These are phyloP conservation scores for Drosophila cardini DNA, from an alignment of 1,140 invertebrate genomes.

Conservation along the genomic window DNA sequence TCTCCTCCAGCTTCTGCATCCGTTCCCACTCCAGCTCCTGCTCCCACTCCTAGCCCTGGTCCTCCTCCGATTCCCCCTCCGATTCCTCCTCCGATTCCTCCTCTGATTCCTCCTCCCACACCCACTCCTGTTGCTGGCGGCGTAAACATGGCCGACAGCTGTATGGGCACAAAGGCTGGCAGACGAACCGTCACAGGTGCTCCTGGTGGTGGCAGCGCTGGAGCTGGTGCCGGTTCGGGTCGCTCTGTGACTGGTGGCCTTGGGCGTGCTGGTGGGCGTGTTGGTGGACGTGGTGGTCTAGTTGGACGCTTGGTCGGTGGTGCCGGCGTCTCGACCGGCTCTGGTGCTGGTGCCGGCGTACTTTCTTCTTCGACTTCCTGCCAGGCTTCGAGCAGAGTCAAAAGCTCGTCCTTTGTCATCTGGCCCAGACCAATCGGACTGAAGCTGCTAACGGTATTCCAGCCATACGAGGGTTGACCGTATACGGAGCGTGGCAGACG, in stretches of 20 bases:
- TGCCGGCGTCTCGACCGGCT: slow-evolving; percentile 44
- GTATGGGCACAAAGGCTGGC: slow-evolving; percentile 76
- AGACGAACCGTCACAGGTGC: slow-evolving; percentile 63
- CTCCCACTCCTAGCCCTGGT: not conserved
- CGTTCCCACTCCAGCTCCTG: not conserved
- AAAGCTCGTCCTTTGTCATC: slow-evolving; percentile 76
- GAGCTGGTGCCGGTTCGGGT: slow-evolving; percentile 20
- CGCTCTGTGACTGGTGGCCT: slow-evolving; percentile 30
- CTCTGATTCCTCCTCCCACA: no score
- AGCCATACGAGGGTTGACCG: slow-evolving; percentile 35
- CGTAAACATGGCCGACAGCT: slow-evolving; percentile 77
- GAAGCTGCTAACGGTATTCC: slow-evolving; percentile 53
- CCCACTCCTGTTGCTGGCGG: slow-evolving; percentile 43
- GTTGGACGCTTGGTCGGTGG: slow-evolving; percentile 20
- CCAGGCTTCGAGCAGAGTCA: slow-evolving; percentile 75
- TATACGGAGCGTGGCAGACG: slow-evolving; percentile 55
- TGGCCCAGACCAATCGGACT: slow-evolving; percentile 68
- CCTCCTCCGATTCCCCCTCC: slow-evolving; percentile 1
- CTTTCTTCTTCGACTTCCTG: slow-evolving; percentile 65
- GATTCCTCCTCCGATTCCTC: no score
- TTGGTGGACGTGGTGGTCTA: slow-evolving; percentile 6
- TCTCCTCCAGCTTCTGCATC: not conserved
- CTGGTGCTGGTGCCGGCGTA: slow-evolving; percentile 63
- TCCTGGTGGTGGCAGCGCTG: slow-evolving; percentile 32
- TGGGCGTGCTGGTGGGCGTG: slow-evolving; percentile 15